Evolutionary conservation across 2,113 vertebrate genomes (phyloP).

Genomic region (Struthidea cinerea): DNA sequence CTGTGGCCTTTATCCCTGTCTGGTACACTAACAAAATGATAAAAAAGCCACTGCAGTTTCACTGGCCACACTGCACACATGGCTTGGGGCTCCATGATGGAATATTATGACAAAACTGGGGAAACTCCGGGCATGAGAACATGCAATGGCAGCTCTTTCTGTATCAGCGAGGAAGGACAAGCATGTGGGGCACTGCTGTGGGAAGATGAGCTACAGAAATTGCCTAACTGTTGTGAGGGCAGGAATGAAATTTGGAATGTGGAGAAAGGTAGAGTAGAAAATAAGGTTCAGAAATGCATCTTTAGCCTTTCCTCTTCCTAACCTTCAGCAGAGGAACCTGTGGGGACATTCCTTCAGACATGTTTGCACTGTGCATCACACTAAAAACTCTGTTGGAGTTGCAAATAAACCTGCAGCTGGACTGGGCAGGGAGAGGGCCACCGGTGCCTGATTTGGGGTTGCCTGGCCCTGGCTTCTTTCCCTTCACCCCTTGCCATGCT

Average conservation of each 20-base stretch:
- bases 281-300: not conserved
- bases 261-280: not conserved
- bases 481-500: not conserved
- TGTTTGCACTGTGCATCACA: not conserved
- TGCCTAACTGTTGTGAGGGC: not conserved
- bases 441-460: not conserved
- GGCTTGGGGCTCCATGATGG: not conserved
- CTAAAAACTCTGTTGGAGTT: not conserved
- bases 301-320: not conserved
- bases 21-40: not conserved
- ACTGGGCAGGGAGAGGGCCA: not conserved
- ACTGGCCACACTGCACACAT: not conserved
- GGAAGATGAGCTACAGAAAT: not conserved
- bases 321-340: not conserved
- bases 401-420: not conserved
- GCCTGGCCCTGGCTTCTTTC: not conserved
- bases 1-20: not conserved
- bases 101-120: not conserved
- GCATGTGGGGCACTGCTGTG: fast-evolving
- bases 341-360: not conserved
- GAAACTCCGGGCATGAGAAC: not conserved
- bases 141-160: not conserved
- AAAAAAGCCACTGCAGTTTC: not conserved
- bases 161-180: not conserved
- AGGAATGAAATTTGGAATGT: not conserved